Base-by-base conservation (phyloP, 2,888 invertebrate species). In the Meganola albula region DNA sequence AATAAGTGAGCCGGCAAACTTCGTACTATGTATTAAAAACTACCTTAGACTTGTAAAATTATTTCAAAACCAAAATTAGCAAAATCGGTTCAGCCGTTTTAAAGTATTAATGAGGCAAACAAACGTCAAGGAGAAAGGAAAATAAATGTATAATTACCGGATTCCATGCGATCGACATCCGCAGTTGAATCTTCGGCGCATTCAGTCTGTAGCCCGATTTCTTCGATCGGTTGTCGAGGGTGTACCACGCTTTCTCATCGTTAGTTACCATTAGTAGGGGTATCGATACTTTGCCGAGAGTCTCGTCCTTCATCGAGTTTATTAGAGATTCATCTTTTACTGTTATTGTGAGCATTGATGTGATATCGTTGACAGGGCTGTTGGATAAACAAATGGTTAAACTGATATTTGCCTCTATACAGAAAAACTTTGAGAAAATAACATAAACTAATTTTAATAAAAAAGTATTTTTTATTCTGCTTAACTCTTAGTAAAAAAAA, bases 91-190 rank as follows among this genome's bases (percentile, higher is more conserved):
- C n/a, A n/a, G n/a, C n/a, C n/a, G n/a, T n/a, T n/a, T n/a, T n/a
- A n/a, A n/a, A n/a, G n/a, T n/a, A n/a, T n/a, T n/a, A n/a, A n/a
- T n/a, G n/a, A n/a, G n/a, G n/a, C n/a, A n/a, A n/a, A n/a, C n/a
- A n/a, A n/a, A n/a, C n/a, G n/a, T n/a, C n/a, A n/a, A n/a, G n/a
- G 27, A 27, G 12, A 13, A 10, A 7, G 34, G 12, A 7, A 29
- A 31, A 31, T 31, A 29, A 25, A 35, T 12, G 11, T 31, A 45
- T 12, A 37, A 54, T 71, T 59, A 85, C 84, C 57, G 84, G 83
- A 50, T 85, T 84, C 83, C 83, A 85, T 10, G 63, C 76, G 3
- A 84, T 52, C 8, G 77, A 74, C 79, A 84, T 83, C 55, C 84
- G 79, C 37, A 85, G 40, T 20, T 76, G 58, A 40, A 85, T 69